phyloP scores from a whole-genome alignment of 2,113 vertebrate species.

The Crotalus viridis region DNA sequence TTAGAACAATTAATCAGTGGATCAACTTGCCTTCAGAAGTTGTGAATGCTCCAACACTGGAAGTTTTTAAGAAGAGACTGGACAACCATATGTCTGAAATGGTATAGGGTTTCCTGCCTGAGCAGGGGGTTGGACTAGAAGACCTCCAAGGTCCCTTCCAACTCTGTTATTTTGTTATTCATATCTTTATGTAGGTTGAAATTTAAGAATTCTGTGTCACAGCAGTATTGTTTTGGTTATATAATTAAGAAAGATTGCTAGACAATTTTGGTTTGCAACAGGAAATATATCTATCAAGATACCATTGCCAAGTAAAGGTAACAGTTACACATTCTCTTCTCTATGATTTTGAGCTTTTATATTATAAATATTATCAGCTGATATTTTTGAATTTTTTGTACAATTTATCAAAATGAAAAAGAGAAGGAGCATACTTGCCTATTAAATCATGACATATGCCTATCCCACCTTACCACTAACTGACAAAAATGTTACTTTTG shows the following conservation, averaged over 20 bases:
- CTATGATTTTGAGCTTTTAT: accelerated
- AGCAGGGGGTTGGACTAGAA: too few relatives aligned
- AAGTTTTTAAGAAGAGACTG: too few relatives aligned
- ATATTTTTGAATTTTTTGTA: not conserved
- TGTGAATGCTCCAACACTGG: too few relatives aligned
- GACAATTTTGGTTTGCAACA: not conserved
- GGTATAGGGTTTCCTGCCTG: too few relatives aligned
- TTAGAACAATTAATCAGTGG: too few relatives aligned
- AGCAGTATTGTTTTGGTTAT: not conserved
- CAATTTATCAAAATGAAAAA: slow-evolving; percentile 21
- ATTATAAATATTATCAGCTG: not conserved
- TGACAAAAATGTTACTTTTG: slow-evolving; percentile 55
- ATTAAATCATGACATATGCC: slow-evolving; percentile 12
- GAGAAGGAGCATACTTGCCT: slow-evolving; percentile 28
- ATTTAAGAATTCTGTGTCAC: not conserved
- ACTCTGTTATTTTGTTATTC: too few relatives aligned
- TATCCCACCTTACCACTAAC: slow-evolving; percentile 45
- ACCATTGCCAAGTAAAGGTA: not conserved
- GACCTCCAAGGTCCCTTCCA: too few relatives aligned
- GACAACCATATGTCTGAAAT: too few relatives aligned
- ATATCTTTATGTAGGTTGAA: not conserved
- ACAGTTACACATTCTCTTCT: not conserved
- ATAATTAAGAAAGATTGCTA: not conserved
- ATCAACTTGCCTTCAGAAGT: too few relatives aligned
- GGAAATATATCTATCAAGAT: not conserved